Base-by-base conservation (phyloP, 2,888 invertebrate genomes). In the Acanthosepion lycidas region DNA sequence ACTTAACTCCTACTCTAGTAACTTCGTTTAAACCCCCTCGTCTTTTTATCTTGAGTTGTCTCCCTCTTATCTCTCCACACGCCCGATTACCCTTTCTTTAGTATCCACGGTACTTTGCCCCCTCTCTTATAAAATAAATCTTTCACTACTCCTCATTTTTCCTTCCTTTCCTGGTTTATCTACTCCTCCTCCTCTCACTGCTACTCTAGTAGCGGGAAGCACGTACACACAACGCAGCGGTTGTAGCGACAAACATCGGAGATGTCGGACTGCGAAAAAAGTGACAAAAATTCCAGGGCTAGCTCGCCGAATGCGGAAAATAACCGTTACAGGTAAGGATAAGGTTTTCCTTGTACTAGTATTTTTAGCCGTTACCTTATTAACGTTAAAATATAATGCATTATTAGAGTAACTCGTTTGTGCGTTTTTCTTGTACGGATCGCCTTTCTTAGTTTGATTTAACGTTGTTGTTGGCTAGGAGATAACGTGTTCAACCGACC, bases 241-340 rank as follows among this genome's bases (percentile, higher is more conserved):
- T 93, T 49, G n/a, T 49, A 49, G 53, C 49, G 93, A 93, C 93
- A 51, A 49, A 49, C 51, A 93, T 53, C 28, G n/a, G 51, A 49
- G 20, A 93, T 93, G 93, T 93, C 93, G 28, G 93, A 93, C 93
- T 93, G 93, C 93, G 93, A 93, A 93, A 93, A 93, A 93, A 93
- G 93, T 93, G 93, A 93, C n/a, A 93, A 93, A 93, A 93, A 93
- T 93, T 93, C 93, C 51, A 93, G 93, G 93, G 93, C 93, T 18
- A 93, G 93, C 53, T 93, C 93, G 93, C 93, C 93, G 6, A 93
- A 93, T 93, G 93, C 93, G 53, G 93, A 93, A 93, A 93, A 93
- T 49, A 93, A 93, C 93, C 93, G 93, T 93, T 93, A 93, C 93
- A 93, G 93, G 93, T 93, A 93, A 93, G 53, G 18, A 51, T 51